Conservation (phyloP, 2,797 vertebrate genomes). For the Sebastes matsubarae region DNA sequence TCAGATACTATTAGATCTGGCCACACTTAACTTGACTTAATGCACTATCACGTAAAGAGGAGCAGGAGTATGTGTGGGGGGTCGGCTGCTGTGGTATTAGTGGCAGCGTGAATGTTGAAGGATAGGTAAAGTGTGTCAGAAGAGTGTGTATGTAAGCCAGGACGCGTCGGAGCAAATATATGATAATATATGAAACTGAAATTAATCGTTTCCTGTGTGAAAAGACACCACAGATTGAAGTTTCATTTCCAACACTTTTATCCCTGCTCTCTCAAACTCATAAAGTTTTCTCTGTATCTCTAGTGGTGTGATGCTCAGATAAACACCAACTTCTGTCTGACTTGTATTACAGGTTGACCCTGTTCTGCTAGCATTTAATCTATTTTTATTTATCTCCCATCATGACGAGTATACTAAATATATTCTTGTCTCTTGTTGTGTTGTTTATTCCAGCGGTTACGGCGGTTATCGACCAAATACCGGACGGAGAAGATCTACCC, state of each 20-base stretch:
- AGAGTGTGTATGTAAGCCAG: neutral
- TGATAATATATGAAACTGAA: neutral
- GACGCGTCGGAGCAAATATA: neutral
- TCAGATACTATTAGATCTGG: slow-evolving; percentile 46
- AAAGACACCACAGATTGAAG: neutral
- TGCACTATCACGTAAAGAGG: neutral
- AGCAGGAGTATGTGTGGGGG: neutral
- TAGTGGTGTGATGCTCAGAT: neutral
- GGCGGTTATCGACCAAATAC: slow-evolving; percentile 97
- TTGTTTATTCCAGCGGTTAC: slow-evolving; percentile 86
- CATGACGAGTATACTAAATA: neutral
- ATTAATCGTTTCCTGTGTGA: neutral
- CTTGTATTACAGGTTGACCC: neutral
- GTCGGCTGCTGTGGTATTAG: neutral
- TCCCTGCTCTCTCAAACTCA: neutral
- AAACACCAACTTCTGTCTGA: neutral
- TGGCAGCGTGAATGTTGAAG: neutral
- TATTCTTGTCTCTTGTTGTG: slow-evolving; percentile 23
- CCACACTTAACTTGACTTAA: slow-evolving; percentile 25
- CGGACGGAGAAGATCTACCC: slow-evolving; percentile 98
- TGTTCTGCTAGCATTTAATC: neutral
- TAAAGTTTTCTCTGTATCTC: neutral
- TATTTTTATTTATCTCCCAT: neutral
- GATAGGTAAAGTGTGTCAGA: neutral
- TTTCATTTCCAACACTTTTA: neutral